These are phyloP conservation scores for Ophioninae sp. DNA, from an alignment of 2,888 invertebrate species.

Conservation along the genomic window DNA sequence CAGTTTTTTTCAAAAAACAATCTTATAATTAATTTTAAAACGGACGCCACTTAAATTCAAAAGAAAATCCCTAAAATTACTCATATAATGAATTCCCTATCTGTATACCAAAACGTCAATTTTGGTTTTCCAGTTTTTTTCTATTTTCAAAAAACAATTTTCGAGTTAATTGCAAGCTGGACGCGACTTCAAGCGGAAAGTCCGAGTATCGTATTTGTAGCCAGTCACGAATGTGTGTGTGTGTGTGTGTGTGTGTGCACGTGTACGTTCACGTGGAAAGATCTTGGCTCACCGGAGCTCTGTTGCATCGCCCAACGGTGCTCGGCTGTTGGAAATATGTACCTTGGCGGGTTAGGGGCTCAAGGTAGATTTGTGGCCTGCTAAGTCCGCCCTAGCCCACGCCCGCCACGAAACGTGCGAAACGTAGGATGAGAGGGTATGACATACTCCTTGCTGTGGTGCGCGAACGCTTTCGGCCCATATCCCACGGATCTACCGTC, in stretches of 20 bases:
- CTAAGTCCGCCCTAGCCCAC: constrained; percentile 69
- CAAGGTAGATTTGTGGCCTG: constrained; percentile 77
- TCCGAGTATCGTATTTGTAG: no score
- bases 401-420: constrained; percentile 27
- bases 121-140: no score
- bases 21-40: no score
- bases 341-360: constrained; percentile 39
- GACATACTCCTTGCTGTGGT: constrained; percentile 32
- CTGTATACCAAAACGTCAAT: no score
- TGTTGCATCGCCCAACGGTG: constrained; percentile 28
- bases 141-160: no score
- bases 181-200: no score
- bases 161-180: no score
- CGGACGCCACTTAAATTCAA: no score
- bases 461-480: constrained; percentile 22
- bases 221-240: neutral
- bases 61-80: no score
- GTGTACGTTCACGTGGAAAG: constrained; percentile 1
- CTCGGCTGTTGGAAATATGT: constrained; percentile 36
- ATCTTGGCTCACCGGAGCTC: constrained; percentile 6
- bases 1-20: no score
- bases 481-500: constrained; percentile 32
- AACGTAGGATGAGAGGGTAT: constrained; percentile 13
- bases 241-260: neutral
- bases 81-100: no score